Evolutionary conservation across 2,113 vertebrate species (phyloP).

Genomic region (Pteruthius melanotis): DNA sequence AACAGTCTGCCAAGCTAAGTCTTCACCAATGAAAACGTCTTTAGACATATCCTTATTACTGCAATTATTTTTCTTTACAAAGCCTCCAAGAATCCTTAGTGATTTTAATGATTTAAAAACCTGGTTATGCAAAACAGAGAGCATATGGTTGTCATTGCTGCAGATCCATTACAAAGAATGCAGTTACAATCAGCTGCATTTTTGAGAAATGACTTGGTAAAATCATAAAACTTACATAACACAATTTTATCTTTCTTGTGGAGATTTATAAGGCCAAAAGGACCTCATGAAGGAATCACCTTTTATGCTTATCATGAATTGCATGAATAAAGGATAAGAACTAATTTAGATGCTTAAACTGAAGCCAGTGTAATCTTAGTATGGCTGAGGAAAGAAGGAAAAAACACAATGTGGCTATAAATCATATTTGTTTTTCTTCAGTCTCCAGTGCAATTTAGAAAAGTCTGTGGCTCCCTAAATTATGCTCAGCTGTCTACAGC

Average conservation of each 20-base stretch:
- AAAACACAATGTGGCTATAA: neutral
- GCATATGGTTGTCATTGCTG: neutral
- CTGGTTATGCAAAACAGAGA: conserved; percentile 15
- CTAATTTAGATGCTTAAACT: neutral
- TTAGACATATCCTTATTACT: neutral
- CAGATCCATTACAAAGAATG: conserved; percentile 1
- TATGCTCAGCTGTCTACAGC: neutral
- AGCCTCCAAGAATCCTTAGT: neutral
- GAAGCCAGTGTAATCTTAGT: neutral
- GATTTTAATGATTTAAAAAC: conserved; percentile 34
- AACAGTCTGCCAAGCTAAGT: neutral
- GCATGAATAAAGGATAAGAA: neutral
- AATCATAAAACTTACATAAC: neutral
- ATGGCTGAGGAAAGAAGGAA: neutral
- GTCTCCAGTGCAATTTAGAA: neutral
- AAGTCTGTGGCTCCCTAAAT: neutral
- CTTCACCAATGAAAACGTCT: neutral
- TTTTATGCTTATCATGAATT: neutral
- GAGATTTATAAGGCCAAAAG: neutral
- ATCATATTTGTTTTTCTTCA: neutral
- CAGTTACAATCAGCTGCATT: neutral
- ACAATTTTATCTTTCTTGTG: neutral
- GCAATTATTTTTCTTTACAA: conserved; percentile 20
- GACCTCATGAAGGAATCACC: neutral
- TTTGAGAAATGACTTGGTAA: neutral